A percentile compares a stretch with the other conserved stretches of the same genome.
Evolutionary conservation across 2,113 vertebrate genomes (phyloP).

Genomic region (Sakesphorus luctuosus): DNA sequence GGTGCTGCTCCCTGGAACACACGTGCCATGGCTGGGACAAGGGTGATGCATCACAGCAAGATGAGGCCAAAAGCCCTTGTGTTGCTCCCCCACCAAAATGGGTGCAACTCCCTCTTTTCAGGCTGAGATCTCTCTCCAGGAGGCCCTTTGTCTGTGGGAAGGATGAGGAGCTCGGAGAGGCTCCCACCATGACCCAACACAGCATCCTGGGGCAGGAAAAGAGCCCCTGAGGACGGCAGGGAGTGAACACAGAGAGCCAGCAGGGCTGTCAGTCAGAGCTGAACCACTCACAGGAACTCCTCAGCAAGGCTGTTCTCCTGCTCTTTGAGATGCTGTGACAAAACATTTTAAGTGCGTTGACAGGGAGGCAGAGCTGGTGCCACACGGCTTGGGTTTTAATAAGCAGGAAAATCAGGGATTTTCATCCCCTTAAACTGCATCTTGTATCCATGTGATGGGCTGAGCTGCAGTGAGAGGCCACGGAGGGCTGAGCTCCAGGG

Average conservation of each 20-base stretch:
- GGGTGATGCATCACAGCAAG: accelerated
- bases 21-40: accelerated
- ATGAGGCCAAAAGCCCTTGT: accelerated
- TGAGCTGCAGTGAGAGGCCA: neutral
- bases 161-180: neutral
- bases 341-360: neutral
- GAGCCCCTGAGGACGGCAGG: neutral
- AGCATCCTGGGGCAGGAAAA: neutral
- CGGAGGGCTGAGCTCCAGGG: accelerated
- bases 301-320: neutral
- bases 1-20: neutral
- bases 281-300: neutral
- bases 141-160: neutral
- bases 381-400: neutral
- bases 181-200: neutral
- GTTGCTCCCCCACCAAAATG: accelerated
- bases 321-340: neutral
- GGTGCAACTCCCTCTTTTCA: accelerated
- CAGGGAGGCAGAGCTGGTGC: neutral
- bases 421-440: neutral
- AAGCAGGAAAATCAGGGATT: neutral
- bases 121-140: neutral
- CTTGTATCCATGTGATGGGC: neutral
- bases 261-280: neutral
- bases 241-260: neutral